phyloP scores from a whole-genome alignment of 2,797 vertebrate genomes.

The Phoxinus dragarum region DNA sequence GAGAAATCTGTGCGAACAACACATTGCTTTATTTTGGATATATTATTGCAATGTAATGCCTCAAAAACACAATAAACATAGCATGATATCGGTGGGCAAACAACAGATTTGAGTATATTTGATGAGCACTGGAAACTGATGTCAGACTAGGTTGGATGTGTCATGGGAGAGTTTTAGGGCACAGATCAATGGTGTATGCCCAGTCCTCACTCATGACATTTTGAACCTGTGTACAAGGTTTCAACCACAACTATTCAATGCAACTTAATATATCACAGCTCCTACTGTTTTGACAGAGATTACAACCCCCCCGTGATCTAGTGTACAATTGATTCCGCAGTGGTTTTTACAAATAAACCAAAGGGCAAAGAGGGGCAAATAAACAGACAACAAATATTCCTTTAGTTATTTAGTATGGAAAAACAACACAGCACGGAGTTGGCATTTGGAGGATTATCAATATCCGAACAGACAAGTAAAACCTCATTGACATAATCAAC shows the following conservation, averaged over 20 bases:
- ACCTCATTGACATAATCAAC: conserved; percentile 9
- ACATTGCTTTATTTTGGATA: not conserved
- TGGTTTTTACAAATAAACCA: conserved; percentile 65
- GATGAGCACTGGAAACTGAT: conserved; percentile 6
- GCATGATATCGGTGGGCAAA: not conserved
- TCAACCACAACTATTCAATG: conserved; percentile 66
- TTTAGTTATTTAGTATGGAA: conserved; percentile 41
- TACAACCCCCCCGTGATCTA: conserved; percentile 58
- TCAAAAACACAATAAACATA: not conserved
- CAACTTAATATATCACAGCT: conserved; percentile 57
- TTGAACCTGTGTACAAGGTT: conserved; percentile 67
- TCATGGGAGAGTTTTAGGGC: conserved; percentile 56
- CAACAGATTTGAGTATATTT: not conserved
- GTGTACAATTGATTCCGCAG: conserved; percentile 68
- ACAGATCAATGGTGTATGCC: conserved; percentile 68
- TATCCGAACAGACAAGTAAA: conserved; percentile 10
- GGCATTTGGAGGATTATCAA: conserved; percentile 29
- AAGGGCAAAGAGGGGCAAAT: conserved; percentile 62
- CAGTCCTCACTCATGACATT: conserved; percentile 60
- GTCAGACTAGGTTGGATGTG: conserved; percentile 30
- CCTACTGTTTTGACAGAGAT: conserved; percentile 68
- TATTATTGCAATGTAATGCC: not conserved
- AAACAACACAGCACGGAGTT: not conserved
- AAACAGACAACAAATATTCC: conserved; percentile 63
- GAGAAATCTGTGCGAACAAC: not conserved